A percentile compares a stretch with the other conserved stretches of the same genome.
Evolutionary conservation across 2,113 vertebrate species (phyloP).

Genomic region (Tapirus terrestris): DNA sequence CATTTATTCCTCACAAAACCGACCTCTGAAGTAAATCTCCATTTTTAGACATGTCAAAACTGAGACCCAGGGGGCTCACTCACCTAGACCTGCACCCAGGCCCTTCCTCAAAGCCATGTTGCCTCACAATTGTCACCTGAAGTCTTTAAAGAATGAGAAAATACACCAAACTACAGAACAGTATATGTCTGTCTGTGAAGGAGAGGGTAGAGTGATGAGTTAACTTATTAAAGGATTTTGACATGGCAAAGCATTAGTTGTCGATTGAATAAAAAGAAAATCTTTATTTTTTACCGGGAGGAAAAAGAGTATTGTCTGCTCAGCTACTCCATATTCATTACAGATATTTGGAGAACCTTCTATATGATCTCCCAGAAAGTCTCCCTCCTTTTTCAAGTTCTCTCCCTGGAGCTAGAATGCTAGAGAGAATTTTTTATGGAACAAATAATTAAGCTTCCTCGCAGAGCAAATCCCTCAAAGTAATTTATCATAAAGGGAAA

Average conservation of each 20-base stretch:
- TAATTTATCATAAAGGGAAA: conserved; percentile 67
- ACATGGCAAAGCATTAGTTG: neutral
- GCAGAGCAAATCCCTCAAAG: conserved; percentile 59
- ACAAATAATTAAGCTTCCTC: conserved; percentile 70
- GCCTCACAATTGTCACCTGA: neutral
- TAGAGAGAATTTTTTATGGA: conserved; percentile 48
- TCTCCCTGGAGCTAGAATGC: conserved; percentile 47
- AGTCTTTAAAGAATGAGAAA: neutral
- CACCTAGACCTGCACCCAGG: neutral
- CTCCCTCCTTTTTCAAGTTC: conserved; percentile 7
- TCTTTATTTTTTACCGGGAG: neutral
- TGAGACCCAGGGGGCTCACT: neutral
- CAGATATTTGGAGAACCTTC: neutral
- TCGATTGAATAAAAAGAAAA: neutral
- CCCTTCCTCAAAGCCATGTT: neutral
- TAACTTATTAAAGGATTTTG: neutral
- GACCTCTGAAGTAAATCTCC: neutral
- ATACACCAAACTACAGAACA: neutral
- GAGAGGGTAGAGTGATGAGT: neutral
- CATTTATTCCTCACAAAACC: neutral
- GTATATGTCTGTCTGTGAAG: neutral
- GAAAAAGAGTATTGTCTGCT: neutral
- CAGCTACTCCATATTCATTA: conserved; percentile 6
- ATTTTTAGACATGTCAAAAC: neutral
- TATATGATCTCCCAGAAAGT: neutral